Evolutionary conservation across 2,113 vertebrate genomes (phyloP), one percentile per base, ranked within the genome.

Genomic region (Sorex fumeus): DNA sequence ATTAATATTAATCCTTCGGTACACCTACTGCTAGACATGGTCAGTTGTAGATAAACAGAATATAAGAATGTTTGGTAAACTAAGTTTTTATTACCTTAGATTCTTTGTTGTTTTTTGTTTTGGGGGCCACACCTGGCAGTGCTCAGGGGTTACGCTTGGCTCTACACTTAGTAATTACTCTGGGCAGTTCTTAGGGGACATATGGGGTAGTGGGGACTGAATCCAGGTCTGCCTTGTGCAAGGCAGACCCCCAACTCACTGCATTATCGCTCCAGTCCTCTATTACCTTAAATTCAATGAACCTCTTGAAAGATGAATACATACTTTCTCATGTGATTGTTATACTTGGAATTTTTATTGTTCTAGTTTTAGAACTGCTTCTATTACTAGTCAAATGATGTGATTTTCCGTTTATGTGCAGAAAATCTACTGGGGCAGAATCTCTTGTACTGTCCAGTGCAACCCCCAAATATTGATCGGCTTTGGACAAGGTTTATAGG

Each of bases 321-420:
- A 12, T 50, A 50, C 70, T 80, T 80, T 76, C 27, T 34, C 15
- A 13, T 72, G 11, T 79, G 23, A 84, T 77, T 88, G 27, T 80
- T 85, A 34, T 34, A 85, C 27, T 94, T 53, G 66, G 27, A 75
- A 64, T 91, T 86, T 91, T 86, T 75, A 78, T 36, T n/a, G 27
- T 78, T 75, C 70, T 43, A 71, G 21, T 84, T 79, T 93, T 80
- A 92, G 62, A 77, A 72, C 9, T 90, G 32, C 34, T 89, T 4
- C 23, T 69, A 30, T 45, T 81, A 57, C 18, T 77, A 32, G 76
- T 75, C 28, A 83, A 43, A 43, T 86, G 30, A 7, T 75, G 12
- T 90, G 60, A 62, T 62, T 62, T 62, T 62, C 25, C 25, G 5
- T 62, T 10, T 62, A 23, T 62, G 18, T 62, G 4, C 60, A 23